Base-by-base conservation (phyloP, 2,888 invertebrate genomes). In the Cantharis flavilabris region DNA sequence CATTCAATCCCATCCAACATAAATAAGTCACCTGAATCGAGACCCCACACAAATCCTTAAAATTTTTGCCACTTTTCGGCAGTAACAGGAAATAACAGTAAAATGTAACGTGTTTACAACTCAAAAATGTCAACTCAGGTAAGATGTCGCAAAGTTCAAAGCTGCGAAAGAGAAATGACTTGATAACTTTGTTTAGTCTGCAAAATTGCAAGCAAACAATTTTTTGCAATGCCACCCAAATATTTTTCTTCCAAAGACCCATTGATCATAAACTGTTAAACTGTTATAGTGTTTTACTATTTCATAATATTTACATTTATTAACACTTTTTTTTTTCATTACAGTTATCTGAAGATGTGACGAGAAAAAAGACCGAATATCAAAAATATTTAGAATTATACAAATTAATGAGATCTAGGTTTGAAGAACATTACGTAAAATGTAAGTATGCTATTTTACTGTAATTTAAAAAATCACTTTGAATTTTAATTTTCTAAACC, bases 361-460 rank as follows among this genome's bases (percentile, higher is more conserved):
- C 93, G 81, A 93, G 95, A 84, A 96, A 96, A 86, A 96, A 97
- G 88, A 91, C 93, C 82, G 97, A 98, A 88, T 98, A 98, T 90
- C 95, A 96, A 88, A 97, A 97, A 89, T 95, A 95, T 88, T 90
- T 98, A 81, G 97, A 97, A 87, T 92, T 94, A 73, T 97, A 97
- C 89, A 96, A 96, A 87, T 91, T 94, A 84, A 94, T 97, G 90
- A 92, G 97, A 86, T 93, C 95, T 75, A 95, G 97, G 88, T 98
- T 97, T 88, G 97, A 98, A 88, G 98, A 98, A 87, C 95, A 95
- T 89, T 96, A 96, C 88, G 92, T 96, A 79, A 97, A 97, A 92
- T 95, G 97, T 96, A 91, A 92, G 92, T 90, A 84, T 84, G 82
- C 16, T 11, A 18, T n/a, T 49, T 49, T 49, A 49, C n/a, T 49